Base-by-base conservation (phyloP, 2,797 vertebrate genomes). In the Neostethus bicornis region DNA sequence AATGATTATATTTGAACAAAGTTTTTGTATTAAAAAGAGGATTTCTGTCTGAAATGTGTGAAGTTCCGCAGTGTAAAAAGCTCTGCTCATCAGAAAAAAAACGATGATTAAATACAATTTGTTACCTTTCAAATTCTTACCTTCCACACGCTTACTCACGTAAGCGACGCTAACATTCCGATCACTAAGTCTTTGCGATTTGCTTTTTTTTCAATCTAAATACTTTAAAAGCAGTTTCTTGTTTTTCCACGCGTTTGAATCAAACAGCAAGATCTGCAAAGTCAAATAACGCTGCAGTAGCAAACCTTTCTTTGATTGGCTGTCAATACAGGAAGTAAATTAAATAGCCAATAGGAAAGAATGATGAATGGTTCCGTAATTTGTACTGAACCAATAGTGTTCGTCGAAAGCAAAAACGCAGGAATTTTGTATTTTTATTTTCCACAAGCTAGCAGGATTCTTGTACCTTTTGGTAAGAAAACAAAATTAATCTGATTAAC, bases 211-310 rank as follows among this genome's bases (percentile, higher is more conserved):
- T 78, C 76, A 77, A n/a, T n/a, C n/a, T n/a, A n/a, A n/a, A n/a
- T n/a, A n/a, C n/a, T n/a, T n/a, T n/a, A n/a, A n/a, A n/a, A n/a
- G 8, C 31, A 28, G 29, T 49, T 52, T 21, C 17, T 2, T 26
- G 39, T 9, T 3, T 2, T 25, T 29, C 78, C 76, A 77, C 67
- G 51, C 32, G 28, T 60, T 17, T n/a, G n/a, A n/a, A n/a, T n/a
- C 55, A 31, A 3, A 11, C 9, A 42, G 43, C 6, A 28, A n/a
- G 31, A 14, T 51, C 49, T 51, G 64, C 52, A 13, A 87, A 92
- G 80, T 93, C 89, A 92, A 93, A 93, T 88, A 91, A 91, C 77
- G 89, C 90, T 11, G 64, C 55, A 61, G 60, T 26, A 83, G 59
- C 61, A 87, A 91, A 14, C 0, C 3, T 0, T 25, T 23, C 5